Evolutionary conservation across 2,113 vertebrate species (phyloP), one percentile per base, ranked within the genome.

Genomic region (Ciconia boyciana): DNA sequence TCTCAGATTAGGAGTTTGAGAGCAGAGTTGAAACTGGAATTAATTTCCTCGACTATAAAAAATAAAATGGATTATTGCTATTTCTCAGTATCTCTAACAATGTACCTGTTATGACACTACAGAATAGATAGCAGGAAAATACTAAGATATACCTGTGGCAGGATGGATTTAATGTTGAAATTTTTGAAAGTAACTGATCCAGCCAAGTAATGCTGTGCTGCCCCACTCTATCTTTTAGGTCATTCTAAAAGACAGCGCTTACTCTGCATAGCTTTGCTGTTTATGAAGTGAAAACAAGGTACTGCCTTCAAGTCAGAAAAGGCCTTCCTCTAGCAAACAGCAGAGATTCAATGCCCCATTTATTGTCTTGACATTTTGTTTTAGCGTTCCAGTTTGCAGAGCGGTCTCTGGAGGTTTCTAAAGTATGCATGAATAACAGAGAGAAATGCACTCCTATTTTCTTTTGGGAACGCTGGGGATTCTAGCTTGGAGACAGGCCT

Each of bases 361-460:
- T 96, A 76, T 90, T 96, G 87, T 94, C 92, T 83, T 96, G 95
- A 95, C 89, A 48, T 96, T 95, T 94, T 94, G 74, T 95, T 97
- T 95, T 95, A 94, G 74, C 13, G 3, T 89, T 96, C 58, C 79
- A 55, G 87, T 88, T 96, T 91, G 55, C 65, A 55, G 51, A 86
- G 60, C 0, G 3, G 76, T 93, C 91, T 91, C 95, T 1, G 5
- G 96, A 84, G 94, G 34, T 88, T 96, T 94, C 65, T 65, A 36
- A 95, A 96, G 49, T 89, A 97, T 96, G 86, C 93, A 83, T 93
- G 87, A 97, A 87, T 96, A 75, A 82, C 13, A 86, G 29, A 68
- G 29, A 92, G 71, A 94, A 92, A 96, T 25, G 22, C 51, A 22
- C 36, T 95, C 9, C 36, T 72, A 4, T 71, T 89, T 94, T 90